Evolutionary conservation across 2,797 vertebrate species (phyloP).

Genomic region (Enteromius mattozi): DNA sequence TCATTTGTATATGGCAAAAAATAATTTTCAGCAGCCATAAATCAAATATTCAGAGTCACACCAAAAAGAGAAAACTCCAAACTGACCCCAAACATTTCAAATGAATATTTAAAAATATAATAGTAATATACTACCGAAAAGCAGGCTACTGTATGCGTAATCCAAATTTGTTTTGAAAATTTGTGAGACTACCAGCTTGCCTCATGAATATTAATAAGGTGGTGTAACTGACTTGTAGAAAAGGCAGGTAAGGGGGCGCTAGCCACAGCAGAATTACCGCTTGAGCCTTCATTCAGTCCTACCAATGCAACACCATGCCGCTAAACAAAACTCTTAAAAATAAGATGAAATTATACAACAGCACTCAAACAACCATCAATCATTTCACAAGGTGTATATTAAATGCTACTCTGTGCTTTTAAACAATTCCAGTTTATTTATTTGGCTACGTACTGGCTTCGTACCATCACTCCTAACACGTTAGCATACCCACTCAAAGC

Average conservation of each 20-base stretch:
- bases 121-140: not conserved
- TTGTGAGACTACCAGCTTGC: not conserved
- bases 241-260: not conserved
- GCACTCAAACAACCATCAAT: not conserved
- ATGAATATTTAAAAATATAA: not conserved
- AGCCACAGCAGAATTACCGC: not conserved
- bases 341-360: not conserved
- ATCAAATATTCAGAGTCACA: not conserved
- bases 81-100: not conserved
- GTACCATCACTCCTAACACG: not conserved
- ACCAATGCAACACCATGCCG: not conserved
- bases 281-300: not conserved
- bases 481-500: conserved; percentile 7
- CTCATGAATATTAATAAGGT: conserved; percentile 16
- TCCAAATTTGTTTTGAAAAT: not conserved
- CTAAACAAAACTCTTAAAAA: conserved; percentile 13
- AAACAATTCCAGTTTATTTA: not conserved
- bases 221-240: not conserved
- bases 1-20: not conserved
- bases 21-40: not conserved
- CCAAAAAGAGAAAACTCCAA: not conserved
- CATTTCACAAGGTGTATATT: not conserved
- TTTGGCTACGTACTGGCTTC: not conserved
- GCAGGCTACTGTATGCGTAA: not conserved
- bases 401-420: not conserved